A percentile compares a stretch with the other conserved stretches of the same genome.
Conservation (phyloP, 1,140 invertebrate species). For the Procambarus virginalis region DNA sequence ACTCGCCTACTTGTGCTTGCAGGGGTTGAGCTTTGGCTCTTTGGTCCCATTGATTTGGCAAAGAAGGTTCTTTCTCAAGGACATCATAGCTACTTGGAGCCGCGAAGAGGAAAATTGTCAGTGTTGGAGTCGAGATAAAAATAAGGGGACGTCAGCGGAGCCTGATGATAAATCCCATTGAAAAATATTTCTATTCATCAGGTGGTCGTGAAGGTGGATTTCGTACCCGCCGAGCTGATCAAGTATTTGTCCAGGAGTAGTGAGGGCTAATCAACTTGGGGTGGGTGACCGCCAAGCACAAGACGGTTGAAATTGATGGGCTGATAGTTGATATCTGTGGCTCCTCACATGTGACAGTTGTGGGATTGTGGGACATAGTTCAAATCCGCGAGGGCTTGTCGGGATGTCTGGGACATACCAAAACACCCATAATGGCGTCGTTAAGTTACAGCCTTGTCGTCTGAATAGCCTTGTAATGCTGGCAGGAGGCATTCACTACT, state of each 20-base stretch:
- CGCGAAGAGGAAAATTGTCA: not conserved
- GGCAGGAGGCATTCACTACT: not conserved
- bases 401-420: not conserved
- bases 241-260: constrained; percentile 2
- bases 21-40: no score
- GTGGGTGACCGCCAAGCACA: not conserved
- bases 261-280: not conserved
- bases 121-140: not conserved
- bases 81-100: not conserved
- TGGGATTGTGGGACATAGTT: constrained; percentile 14
- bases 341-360: constrained; percentile 12
- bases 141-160: not conserved
- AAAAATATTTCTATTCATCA: not conserved
- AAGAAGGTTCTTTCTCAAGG: no score
- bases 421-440: constrained; percentile 6
- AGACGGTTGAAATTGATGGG: not conserved
- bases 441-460: not conserved
- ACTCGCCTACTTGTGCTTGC: no score
- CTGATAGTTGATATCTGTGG: not conserved
- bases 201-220: not conserved
- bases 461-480: constrained; percentile 2
- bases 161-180: not conserved
- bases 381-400: not conserved
- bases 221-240: not conserved
- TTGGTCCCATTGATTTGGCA: no score